Evolutionary conservation across 2,113 vertebrate genomes (phyloP).

Genomic region (Cryptoleucopteryx plumbea): DNA sequence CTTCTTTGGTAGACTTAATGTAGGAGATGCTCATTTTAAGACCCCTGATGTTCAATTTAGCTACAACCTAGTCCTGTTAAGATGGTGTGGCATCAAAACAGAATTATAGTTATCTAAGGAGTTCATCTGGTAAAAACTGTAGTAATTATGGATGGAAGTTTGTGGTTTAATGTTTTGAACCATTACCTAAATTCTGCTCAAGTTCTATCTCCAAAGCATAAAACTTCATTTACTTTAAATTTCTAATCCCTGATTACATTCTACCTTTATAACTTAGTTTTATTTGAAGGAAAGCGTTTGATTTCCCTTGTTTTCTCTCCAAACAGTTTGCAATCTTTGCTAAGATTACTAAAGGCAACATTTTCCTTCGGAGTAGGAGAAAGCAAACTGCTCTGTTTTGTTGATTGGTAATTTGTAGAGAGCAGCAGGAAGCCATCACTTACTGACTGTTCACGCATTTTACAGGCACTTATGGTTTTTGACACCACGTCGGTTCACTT

Average conservation of each 20-base stretch:
- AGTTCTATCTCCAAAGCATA: background rate
- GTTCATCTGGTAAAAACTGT: background rate
- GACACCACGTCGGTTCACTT: fast-evolving
- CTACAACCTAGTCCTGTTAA: background rate
- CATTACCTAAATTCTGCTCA: background rate
- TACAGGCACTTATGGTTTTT: background rate
- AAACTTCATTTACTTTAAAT: background rate
- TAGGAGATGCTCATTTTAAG: background rate
- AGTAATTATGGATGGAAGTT: background rate
- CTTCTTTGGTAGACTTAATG: background rate
- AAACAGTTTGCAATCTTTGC: background rate
- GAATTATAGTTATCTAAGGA: background rate
- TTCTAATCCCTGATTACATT: background rate
- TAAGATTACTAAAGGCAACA: background rate
- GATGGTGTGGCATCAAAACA: background rate
- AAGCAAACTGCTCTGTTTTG: background rate
- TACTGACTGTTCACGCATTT: background rate
- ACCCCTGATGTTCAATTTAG: background rate
- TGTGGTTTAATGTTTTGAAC: background rate
- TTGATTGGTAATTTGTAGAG: background rate
- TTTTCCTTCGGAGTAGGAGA: background rate
- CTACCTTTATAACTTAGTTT: background rate
- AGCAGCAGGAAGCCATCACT: background rate
- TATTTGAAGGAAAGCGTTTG: background rate
- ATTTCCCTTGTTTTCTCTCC: background rate